Conservation (phyloP, 2,888 invertebrate species). For the Eilema caniola region DNA sequence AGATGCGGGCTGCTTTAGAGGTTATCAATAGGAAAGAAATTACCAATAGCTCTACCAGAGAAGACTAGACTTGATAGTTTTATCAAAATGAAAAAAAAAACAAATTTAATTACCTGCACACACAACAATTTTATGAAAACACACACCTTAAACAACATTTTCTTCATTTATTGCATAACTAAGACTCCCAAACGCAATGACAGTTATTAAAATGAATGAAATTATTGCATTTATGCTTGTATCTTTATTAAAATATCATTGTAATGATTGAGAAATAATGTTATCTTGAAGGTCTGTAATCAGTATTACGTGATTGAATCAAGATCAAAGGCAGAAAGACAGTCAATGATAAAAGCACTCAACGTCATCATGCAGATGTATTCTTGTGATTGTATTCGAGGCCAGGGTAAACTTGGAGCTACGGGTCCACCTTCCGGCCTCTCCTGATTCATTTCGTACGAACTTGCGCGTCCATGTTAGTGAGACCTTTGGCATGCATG, state of each 20-base stretch:
- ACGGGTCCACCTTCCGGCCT: too few species aligned
- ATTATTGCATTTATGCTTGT: neutral
- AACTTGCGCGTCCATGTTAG: too few species aligned
- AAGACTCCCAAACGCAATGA: neutral
- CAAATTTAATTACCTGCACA: conserved; percentile 20
- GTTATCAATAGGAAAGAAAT: too few species aligned
- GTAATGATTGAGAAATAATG: neutral
- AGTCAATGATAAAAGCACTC: neutral
- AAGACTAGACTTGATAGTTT: too few species aligned
- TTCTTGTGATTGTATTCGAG: too few species aligned
- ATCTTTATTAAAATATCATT: neutral
- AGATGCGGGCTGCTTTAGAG: too few species aligned
- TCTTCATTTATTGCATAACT: neutral
- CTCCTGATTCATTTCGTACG: too few species aligned
- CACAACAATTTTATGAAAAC: conserved; percentile 1
- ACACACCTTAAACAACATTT: conserved; percentile 28
- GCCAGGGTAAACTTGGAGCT: too few species aligned
- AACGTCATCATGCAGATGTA: too few species aligned
- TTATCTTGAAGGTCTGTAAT: conserved; percentile 1
- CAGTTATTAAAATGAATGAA: neutral
- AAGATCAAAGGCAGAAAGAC: conserved; percentile 14
- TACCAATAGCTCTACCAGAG: too few species aligned
- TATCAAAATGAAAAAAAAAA: neutral
- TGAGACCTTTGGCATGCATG: too few species aligned
- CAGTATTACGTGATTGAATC: neutral